Evolutionary conservation across 2,113 vertebrate genomes (phyloP), one percentile per base, ranked within the genome.

Genomic region (Vireo altiloquus): DNA sequence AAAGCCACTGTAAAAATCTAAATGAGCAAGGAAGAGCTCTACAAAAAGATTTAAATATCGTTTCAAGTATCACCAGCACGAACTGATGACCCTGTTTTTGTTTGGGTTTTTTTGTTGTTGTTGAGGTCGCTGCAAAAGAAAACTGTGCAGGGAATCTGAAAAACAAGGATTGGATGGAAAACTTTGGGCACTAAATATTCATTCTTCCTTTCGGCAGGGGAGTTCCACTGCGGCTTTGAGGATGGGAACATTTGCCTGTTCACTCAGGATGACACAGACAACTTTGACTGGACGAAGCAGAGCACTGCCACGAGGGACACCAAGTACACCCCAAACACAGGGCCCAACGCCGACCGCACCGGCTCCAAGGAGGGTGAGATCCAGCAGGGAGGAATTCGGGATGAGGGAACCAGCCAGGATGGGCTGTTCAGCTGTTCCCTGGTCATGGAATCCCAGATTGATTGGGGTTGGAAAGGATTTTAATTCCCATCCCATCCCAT

Each of bases 231-330:
- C 75, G 99, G 99, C 82, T 99, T 99, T 70, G 99, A 99, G 97
- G 99, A 99, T 19, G 98, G 99, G 54, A 99, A 99, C 49, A 99
- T 99, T 95, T 99, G 99, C 97, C 98, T 99, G 82, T 99, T 99
- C 97, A 99, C 98, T 12, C 99, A 99, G 98, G 99, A 99, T 22
- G 99, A 99, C 91, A 99, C 98, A 9, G 99, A 99, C 82, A 99
- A 99, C 76, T 99, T 99, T 44, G 99, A 99, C 95, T 99, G 99
- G 99, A 99, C 99, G 2, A 98, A 99, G n/a, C 99, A 99, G 93
- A 99, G 99, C 87, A 99, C 99, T 15, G 98, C 99, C 92, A 99
- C 99, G 21, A 98, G 99, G 24, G 99, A 99, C 97, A 99, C 99
- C 23, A 99, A 99, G 75, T 99, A 99, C 57, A 99, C 99, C 1